Evolutionary conservation across 2,888 invertebrate genomes (phyloP).

Genomic region (Clepsis dumicolana): DNA sequence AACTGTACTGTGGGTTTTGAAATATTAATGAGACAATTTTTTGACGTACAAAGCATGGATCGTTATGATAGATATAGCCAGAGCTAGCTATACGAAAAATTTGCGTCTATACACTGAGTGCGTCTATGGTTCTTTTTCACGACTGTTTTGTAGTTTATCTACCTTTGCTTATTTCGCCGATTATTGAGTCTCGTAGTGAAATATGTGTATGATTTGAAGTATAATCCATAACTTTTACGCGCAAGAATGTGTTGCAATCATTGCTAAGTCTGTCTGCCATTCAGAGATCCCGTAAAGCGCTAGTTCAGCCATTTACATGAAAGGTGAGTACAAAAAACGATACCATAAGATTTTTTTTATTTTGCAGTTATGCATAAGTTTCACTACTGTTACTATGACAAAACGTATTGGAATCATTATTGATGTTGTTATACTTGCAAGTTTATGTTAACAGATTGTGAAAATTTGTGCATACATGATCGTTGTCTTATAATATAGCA

Average conservation of each 20-base stretch:
- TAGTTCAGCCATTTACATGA: constrained; percentile 85
- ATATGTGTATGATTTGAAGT: constrained; percentile 71
- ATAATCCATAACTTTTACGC: constrained; percentile 59
- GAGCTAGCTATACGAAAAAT: constrained; percentile 37
- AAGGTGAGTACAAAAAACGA: constrained; percentile 85
- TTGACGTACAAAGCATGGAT: constrained; percentile 31
- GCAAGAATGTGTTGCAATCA: constrained; percentile 71
- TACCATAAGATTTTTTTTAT: constrained; percentile 76
- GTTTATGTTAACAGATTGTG: constrained; percentile 55
- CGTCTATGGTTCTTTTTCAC: constrained; percentile 84
- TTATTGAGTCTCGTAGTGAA: constrained; percentile 74
- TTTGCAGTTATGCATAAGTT: constrained; percentile 61
- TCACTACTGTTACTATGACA: constrained; percentile 54
- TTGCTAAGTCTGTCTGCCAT: constrained; percentile 60
- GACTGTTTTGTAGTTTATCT: constrained; percentile 86
- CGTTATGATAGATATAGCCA: constrained; percentile 37
- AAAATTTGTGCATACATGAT: constrained; percentile 63
- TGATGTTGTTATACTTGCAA: constrained; percentile 36
- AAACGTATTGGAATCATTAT: constrained; percentile 40
- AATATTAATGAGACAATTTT: not conserved
- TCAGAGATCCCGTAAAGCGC: constrained; percentile 63
- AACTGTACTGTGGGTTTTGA: not conserved
- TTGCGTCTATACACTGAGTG: constrained; percentile 40
- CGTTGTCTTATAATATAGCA: constrained; percentile 60
- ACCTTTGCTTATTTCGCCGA: constrained; percentile 82